Evolutionary conservation across 2,888 invertebrate genomes (phyloP).

Genomic region (Leucania comma): DNA sequence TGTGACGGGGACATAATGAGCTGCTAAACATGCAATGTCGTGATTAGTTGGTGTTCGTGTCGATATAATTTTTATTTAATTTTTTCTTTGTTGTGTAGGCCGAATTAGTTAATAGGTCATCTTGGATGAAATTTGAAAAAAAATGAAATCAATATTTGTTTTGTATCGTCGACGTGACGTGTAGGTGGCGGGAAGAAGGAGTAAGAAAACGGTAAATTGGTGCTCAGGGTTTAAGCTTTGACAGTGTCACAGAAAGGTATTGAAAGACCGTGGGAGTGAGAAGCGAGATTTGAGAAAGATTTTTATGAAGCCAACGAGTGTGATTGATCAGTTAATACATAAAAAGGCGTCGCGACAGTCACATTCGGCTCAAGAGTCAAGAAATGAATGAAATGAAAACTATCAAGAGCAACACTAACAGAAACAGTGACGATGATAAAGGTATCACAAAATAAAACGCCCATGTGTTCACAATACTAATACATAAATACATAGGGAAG

Average conservation of each 20-base stretch:
- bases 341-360: conserved; percentile 85
- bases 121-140: conserved; percentile 70
- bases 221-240: conserved; percentile 86
- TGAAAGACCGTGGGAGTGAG: conserved; percentile 84
- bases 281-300: conserved; percentile 83
- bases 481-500: conserved; percentile 83
- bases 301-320: conserved; percentile 84
- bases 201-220: conserved; percentile 76
- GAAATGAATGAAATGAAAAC: conserved; percentile 89
- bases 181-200: conserved; percentile 76
- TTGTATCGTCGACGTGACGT: conserved; percentile 78
- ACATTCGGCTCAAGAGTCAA: conserved; percentile 86
- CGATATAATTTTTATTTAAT: conserved; percentile 68
- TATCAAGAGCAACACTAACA: conserved; percentile 90
- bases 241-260: conserved; percentile 84
- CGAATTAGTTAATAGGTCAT: conserved; percentile 75
- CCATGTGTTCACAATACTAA: conserved; percentile 84
- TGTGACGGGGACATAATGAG: conserved; percentile 89
- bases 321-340: conserved; percentile 77
- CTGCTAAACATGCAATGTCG: conserved; percentile 90
- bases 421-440: conserved; percentile 90
- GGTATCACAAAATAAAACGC: conserved; percentile 91
- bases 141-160: conserved; percentile 57
- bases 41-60: conserved; percentile 86
- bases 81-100: conserved; percentile 79